Evolutionary conservation across 2,113 vertebrate species (phyloP), one percentile per base, ranked within the genome.

Genomic region (Phrynosoma platyrhinos): DNA sequence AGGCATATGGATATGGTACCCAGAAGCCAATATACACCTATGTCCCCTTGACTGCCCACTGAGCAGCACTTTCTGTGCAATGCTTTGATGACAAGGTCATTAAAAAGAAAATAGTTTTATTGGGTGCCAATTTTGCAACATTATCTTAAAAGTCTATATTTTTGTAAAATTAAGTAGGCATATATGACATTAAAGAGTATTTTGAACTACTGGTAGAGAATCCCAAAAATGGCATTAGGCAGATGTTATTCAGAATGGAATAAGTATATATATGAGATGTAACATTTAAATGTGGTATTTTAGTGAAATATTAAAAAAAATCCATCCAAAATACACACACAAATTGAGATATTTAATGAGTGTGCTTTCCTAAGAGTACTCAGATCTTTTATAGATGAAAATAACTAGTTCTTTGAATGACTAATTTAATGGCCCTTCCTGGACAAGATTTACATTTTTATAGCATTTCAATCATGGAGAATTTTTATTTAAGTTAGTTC

Each of bases 321-420:
- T 2, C 30, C 20, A 4, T 74, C 9, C 20, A 69, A 82, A 82
- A 68, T 42, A 64, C 21, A 64, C 20, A 62, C 79, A 40, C 2
- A 82, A 82, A 66, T 42, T 8, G 30, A 36, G 53, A 32, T 36
- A 82, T 32, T 82, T 82, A 66, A 82, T 2, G 7, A 2, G 13
- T 2, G 1, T 53, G 27, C 42, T 91, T 84, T 85, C 18, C 7
- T 2, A 55, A 1, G 20, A 66, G 68, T 83, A 76, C 62, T 62
- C 72, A 88, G 93, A 88, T 21, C 36, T 66, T 66, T 81, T 81
- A 64, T 82, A 42, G 23, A 66, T 82, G 58, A 82, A 66, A 82
- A 58, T 13, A 36, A 42, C 42, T 18, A 3, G 64, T 62, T 68
- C 12, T 68, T 47, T 82, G 81, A 36, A 30, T 68, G 81, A 47